Conservation (phyloP, 35 echinoderm and acorn worm genomes). For the Ophiothrix spiculata region DNA sequence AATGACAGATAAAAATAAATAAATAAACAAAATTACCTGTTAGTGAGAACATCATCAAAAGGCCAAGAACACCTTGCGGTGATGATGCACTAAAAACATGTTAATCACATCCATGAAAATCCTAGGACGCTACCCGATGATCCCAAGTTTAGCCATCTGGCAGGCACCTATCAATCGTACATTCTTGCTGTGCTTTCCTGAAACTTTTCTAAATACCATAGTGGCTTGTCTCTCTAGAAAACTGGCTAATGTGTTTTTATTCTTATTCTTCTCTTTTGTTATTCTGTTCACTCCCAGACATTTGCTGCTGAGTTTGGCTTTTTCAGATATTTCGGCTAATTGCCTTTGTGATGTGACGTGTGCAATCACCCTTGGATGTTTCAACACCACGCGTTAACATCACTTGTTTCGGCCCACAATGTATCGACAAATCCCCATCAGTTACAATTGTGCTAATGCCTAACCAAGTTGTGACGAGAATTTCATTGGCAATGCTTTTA, state of each 20-base stretch:
- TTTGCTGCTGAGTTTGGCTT: not conserved
- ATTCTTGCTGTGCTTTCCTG: not conserved
- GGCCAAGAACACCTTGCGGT: no score
- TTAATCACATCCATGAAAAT: not conserved
- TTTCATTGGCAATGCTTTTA: not conserved
- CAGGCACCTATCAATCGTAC: not conserved
- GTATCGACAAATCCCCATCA: not conserved
- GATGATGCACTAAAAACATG: no score
- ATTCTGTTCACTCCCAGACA: not conserved
- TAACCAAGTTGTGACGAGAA: not conserved
- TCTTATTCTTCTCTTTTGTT: not conserved
- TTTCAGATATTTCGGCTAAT: not conserved
- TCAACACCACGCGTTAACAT: not conserved
- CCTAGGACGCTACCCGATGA: not conserved
- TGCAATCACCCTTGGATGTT: not conserved
- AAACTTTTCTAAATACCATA: no score
- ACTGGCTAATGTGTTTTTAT: not conserved
- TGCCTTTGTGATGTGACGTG: not conserved
- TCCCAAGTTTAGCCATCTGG: not conserved
- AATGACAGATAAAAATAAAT: no score
- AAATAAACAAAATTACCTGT: no score
- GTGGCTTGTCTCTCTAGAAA: not conserved
- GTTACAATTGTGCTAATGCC: not conserved
- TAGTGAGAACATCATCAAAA: no score
- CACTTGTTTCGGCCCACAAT: not conserved